These are phyloP conservation scores for Thymelicus acteon DNA, from an alignment of 2,888 invertebrate species.

Conservation along the genomic window DNA sequence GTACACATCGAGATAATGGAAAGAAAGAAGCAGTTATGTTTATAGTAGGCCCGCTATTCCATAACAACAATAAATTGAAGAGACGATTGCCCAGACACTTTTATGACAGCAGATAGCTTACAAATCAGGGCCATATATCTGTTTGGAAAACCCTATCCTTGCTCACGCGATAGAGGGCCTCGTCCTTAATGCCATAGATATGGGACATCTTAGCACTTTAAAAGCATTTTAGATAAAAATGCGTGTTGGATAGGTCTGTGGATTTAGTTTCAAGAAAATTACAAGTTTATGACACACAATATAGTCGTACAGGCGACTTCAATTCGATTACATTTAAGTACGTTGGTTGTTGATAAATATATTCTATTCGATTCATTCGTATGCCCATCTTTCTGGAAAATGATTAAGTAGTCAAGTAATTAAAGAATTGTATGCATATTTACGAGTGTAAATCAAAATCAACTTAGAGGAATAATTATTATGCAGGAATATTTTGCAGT, in stretches of 20 bases:
- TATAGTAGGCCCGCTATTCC: constrained; percentile 45
- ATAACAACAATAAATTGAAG: constrained; percentile 65
- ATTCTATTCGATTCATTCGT: too few relatives aligned
- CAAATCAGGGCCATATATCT: constrained; percentile 73
- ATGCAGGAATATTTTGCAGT: too few relatives aligned
- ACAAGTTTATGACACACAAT: constrained; percentile 76
- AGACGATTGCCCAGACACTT: constrained; percentile 66
- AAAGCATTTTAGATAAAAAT: constrained; percentile 76
- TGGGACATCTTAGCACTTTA: constrained; percentile 68
- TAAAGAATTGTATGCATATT: too few relatives aligned
- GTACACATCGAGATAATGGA: constrained; percentile 9
- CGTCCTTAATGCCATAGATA: constrained; percentile 55
- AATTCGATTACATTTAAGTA: background rate
- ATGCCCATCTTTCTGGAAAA: too few relatives aligned
- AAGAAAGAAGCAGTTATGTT: constrained; percentile 39
- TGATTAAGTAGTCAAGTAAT: too few relatives aligned
- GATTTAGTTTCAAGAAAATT: constrained; percentile 77
- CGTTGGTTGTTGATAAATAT: too few relatives aligned
- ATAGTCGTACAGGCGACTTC: constrained; percentile 62
- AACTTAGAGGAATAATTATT: too few relatives aligned
- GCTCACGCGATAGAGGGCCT: constrained; percentile 41
- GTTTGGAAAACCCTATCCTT: constrained; percentile 53
- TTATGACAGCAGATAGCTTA: constrained; percentile 68
- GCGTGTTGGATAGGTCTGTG: constrained; percentile 64
- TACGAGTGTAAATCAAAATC: too few relatives aligned